Base-by-base conservation (phyloP, 1,140 invertebrate genomes). In the Venustaconcha ellipsiformis region DNA sequence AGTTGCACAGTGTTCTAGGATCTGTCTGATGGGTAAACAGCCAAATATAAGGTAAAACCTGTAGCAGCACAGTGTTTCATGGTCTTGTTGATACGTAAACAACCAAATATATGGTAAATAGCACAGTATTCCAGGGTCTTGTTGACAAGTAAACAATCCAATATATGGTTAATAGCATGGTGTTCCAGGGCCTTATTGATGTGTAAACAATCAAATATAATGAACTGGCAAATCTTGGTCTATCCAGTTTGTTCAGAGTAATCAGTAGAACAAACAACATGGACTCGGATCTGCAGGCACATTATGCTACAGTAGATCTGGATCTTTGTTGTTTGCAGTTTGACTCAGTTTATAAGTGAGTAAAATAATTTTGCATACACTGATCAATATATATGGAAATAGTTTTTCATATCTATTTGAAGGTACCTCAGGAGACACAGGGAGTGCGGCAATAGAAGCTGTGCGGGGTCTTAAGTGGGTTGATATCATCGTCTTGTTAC, bases 391-490 rank as follows among this genome's bases (percentile, higher is more conserved):
- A 48, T 6, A 74, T 69, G 17, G 0, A 26, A 37, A 20, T 26
- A 48, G 12, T 72, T 15, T 56, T 58, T 67, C 56, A 15, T 71
- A 59, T 78, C 73, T 67, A 15, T 68, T 77, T 48, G 14, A 82
- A 88, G 91, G 85, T 14, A 92, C 92, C 14, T 91, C 91, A 55
- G 92, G 92, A 12, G 92, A 92, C 79, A 92, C 91, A 0, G 92
- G 92, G 55, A 90, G 91, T 84, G 85, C 92, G 17, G 91, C 91
- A 11, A 90, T 92, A 70, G 88, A 91, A 73, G 85, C 89, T 60
- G 86, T 92, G 4, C 68, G 83, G 18, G 90, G 89, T 12, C 78
- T 89, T 6, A 68, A 86, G 23, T 81, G 79, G 70, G 84, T 92
- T 14, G 90, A 92, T 82, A 87, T 92, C 12, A 82, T 92, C 55